Percentiles rank a stretch among this genome's conserved stretches.
Conservation (phyloP, 2,113 vertebrate species). For the Cyanoramphus novaezelandiae region DNA sequence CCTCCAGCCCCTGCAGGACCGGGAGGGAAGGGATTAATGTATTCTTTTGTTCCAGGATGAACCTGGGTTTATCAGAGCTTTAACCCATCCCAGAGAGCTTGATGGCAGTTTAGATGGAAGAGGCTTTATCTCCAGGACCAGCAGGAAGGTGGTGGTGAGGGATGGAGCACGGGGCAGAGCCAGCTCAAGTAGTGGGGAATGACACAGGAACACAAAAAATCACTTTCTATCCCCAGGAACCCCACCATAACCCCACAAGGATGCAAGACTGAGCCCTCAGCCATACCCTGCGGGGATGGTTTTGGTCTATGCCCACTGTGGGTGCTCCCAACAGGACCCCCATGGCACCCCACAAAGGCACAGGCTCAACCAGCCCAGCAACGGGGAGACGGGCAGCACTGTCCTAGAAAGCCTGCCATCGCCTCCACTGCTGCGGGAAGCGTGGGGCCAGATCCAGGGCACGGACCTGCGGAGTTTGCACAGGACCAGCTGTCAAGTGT, state of each 20-base stretch:
- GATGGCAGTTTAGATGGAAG: not conserved
- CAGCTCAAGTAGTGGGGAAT: not conserved
- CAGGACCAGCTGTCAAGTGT: constrained; percentile 20
- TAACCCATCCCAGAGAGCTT: not conserved
- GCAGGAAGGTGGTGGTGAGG: not conserved
- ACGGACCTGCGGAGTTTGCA: not conserved
- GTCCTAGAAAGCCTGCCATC: not conserved
- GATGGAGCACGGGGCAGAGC: not conserved
- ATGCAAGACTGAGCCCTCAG: not conserved
- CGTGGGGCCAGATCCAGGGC: not conserved
- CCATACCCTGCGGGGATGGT: not conserved
- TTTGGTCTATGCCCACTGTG: not conserved
- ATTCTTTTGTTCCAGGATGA: constrained; percentile 43
- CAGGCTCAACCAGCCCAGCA: not conserved
- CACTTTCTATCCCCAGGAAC: not conserved
- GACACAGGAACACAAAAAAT: not conserved
- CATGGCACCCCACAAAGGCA: not conserved
- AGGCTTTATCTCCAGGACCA: not conserved
- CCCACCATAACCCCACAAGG: rapidly evolving
- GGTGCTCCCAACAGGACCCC: not conserved
- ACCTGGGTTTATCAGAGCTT: not conserved
- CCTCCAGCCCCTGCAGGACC: not conserved
- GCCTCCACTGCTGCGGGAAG: not conserved
- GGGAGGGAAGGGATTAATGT: not conserved
- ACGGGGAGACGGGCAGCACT: not conserved